A percentile compares a stretch with the other conserved stretches of the same genome.
phyloP scores from a whole-genome alignment of 2,888 invertebrate genomes.

The Caenorhabditis sinica region DNA sequence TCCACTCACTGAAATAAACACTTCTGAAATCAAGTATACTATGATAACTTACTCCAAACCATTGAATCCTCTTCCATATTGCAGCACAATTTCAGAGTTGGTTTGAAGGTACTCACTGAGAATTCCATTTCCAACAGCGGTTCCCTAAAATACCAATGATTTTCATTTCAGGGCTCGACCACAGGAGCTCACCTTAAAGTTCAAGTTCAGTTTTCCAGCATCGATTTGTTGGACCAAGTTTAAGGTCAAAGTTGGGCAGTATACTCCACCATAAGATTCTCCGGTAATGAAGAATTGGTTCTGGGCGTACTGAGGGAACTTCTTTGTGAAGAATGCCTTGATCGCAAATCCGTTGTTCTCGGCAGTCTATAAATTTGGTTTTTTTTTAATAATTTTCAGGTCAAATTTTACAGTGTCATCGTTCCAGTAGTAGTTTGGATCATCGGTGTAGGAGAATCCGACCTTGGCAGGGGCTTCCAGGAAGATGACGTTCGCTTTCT shows the following conservation, averaged over 20 bases:
- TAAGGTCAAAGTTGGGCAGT: slow-evolving; percentile 68
- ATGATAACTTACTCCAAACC: slow-evolving; percentile 66
- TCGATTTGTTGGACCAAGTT: slow-evolving; percentile 68
- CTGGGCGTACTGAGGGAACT: slow-evolving; percentile 84
- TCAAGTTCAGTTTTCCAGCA: slow-evolving; percentile 59
- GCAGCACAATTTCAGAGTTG: slow-evolving; percentile 74
- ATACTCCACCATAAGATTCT: slow-evolving; percentile 79
- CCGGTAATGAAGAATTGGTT: slow-evolving; percentile 84
- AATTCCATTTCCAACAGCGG: slow-evolving; percentile 79
- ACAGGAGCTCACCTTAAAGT: slow-evolving; percentile 64
- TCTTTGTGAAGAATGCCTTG: slow-evolving; percentile 84
- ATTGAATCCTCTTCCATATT: slow-evolving; percentile 76
- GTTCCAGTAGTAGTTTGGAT: slow-evolving; percentile 61
- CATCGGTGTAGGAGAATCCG: slow-evolving; percentile 85
- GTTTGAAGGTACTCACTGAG: slow-evolving; percentile 73
- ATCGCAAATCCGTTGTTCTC: slow-evolving; percentile 85
- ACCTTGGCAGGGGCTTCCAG: slow-evolving; percentile 86
- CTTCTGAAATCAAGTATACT: neutral
- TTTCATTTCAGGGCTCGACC: neutral
- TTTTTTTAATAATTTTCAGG: neutral
- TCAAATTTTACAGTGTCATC: slow-evolving; percentile 68
- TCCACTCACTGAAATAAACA: slow-evolving; percentile 70
- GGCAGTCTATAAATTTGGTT: slow-evolving; percentile 82
- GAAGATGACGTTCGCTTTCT: slow-evolving; percentile 85
- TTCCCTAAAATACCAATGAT: slow-evolving; percentile 61